Conservation (phyloP, 2,888 invertebrate species). For the Adela reaumurella region DNA sequence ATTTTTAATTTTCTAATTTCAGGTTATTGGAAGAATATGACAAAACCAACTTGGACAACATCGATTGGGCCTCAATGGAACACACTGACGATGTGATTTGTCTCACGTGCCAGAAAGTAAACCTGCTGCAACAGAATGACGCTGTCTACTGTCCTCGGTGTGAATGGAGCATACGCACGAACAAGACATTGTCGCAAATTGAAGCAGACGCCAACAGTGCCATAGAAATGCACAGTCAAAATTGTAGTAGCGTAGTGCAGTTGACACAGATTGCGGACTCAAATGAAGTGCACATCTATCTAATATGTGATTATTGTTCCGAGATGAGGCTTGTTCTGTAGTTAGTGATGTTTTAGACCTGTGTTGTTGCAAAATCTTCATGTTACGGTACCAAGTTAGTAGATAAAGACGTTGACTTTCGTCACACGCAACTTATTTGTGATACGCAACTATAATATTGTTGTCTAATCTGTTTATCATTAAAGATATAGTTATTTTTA, state of each 20-base stretch:
- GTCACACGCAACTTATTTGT: no score
- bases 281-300: slow-evolving; percentile 32
- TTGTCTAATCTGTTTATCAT: no score
- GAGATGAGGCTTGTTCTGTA: slow-evolving; percentile 28
- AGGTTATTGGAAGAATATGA: slow-evolving; percentile 45
- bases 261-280: slow-evolving; percentile 28
- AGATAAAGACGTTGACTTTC: no score
- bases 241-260: slow-evolving; percentile 25
- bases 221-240: slow-evolving; percentile 27
- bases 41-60: slow-evolving; percentile 28
- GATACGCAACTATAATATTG: no score
- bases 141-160: slow-evolving; percentile 31
- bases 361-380: no score
- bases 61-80: slow-evolving; percentile 38
- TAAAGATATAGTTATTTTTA: no score
- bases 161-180: slow-evolving; percentile 23
- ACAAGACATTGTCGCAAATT: slow-evolving; percentile 23
- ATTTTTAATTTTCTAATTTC: slow-evolving; percentile 10
- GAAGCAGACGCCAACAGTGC: slow-evolving; percentile 22
- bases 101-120: slow-evolving; percentile 46
- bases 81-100: slow-evolving; percentile 42
- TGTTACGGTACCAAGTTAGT: no score
- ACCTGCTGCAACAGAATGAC: slow-evolving; percentile 20
- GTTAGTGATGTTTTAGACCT: neutral
- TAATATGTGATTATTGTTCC: slow-evolving; percentile 34